Evolutionary conservation across 2,797 vertebrate species (phyloP).

Genomic region (Ispidina picta): DNA sequence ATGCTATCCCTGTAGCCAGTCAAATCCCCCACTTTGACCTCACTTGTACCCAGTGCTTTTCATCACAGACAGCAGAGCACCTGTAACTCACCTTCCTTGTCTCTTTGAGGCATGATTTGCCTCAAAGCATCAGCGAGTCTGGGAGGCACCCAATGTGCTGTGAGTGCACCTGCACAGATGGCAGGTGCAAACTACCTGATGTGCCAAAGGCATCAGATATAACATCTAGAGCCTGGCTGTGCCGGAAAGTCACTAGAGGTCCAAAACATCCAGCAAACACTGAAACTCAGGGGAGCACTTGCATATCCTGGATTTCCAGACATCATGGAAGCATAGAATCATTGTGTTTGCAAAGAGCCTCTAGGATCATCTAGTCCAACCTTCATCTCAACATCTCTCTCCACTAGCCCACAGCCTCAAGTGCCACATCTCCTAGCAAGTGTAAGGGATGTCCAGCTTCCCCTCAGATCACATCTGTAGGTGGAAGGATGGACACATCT

Average conservation of each 20-base stretch:
- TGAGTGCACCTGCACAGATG: background rate
- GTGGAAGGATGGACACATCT: background rate
- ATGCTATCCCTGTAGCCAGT: background rate
- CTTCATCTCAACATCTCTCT: no score
- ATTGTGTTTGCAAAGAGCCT: no score
- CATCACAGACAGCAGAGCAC: background rate
- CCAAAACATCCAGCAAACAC: background rate
- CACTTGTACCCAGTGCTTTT: accelerated
- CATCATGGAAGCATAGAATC: background rate
- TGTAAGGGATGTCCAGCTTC: background rate
- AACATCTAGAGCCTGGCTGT: background rate
- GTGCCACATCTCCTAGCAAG: background rate
- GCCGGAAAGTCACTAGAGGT: background rate
- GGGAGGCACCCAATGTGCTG: background rate
- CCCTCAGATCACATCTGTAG: background rate
- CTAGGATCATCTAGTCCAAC: no score
- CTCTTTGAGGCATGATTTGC: background rate
- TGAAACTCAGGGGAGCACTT: background rate
- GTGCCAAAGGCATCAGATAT: background rate
- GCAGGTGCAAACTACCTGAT: background rate
- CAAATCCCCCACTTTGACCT: background rate
- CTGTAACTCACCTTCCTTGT: background rate
- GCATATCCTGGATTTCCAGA: background rate
- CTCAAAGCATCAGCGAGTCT: background rate
- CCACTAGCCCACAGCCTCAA: no score